Conservation (phyloP, 1,140 invertebrate species). For the Caenorhabditis inopinata region DNA sequence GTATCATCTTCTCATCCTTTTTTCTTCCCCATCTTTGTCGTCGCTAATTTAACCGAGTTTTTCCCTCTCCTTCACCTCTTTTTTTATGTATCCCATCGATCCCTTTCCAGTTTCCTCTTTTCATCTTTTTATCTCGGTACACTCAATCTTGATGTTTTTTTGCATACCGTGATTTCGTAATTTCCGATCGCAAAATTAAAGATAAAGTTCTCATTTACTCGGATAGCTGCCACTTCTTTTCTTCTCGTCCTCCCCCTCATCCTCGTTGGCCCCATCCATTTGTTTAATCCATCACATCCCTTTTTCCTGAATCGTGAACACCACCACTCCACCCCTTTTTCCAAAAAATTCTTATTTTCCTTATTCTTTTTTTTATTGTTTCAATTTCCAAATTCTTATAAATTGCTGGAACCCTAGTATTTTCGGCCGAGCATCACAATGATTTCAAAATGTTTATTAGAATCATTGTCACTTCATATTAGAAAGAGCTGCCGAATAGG, state of each 20-base stretch:
- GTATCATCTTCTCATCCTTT: conserved; percentile 34
- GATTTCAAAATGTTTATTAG: conserved; percentile 14
- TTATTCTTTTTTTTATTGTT: conserved; percentile 15
- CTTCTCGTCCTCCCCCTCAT: background rate
- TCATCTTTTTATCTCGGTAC: background rate
- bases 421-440: background rate
- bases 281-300: background rate
- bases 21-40: background rate
- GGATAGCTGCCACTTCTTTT: conserved; percentile 33
- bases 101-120: background rate
- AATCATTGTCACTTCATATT: background rate
- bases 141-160: background rate
- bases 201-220: conserved; percentile 17
- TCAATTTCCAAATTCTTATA: conserved; percentile 29
- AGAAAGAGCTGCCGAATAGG: conserved; percentile 50
- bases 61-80: background rate
- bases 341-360: conserved; percentile 5
- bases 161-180: conserved; percentile 18
- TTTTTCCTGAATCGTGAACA: conserved; percentile 18
- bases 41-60: conserved; percentile 13
- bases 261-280: background rate
- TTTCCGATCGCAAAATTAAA: conserved; percentile 17
- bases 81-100: conserved; percentile 20
- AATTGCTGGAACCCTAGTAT: background rate
- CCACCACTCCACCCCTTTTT: background rate